Conservation (phyloP, 2,888 invertebrate species). For the Ceratothoa steindachneri region DNA sequence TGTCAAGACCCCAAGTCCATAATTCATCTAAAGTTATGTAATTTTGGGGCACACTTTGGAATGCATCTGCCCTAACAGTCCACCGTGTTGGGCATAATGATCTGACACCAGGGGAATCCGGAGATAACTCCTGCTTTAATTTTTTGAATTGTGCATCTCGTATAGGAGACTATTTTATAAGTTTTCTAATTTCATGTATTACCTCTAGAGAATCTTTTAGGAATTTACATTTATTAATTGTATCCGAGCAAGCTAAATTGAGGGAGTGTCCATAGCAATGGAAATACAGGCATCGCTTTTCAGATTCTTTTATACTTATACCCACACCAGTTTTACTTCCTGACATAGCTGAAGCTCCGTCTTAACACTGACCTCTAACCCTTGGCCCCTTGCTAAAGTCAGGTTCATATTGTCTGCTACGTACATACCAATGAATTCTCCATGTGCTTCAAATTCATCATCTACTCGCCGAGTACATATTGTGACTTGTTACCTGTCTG, state of each 20-base stretch:
- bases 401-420: too few species aligned
- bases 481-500: too few species aligned
- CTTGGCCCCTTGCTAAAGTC: too few species aligned
- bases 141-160: not conserved
- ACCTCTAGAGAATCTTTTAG: not conserved
- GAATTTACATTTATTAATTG: not conserved
- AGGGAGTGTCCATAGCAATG: not conserved
- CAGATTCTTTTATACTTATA: not conserved
- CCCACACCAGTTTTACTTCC: not conserved
- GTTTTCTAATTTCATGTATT: not conserved
- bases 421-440: too few species aligned
- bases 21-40: not conserved
- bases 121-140: not conserved
- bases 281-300: not conserved
- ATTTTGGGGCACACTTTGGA: not conserved
- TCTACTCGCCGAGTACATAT: too few species aligned
- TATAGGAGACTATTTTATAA: not conserved
- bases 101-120: not conserved
- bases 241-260: not conserved
- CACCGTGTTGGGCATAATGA: not conserved
- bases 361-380: not conserved
- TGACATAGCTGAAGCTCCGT: not conserved
- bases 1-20: not conserved
- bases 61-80: not conserved
- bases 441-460: too few species aligned